phyloP scores from a whole-genome alignment of 2,888 invertebrate species.

The Tetragonisca angustula region DNA sequence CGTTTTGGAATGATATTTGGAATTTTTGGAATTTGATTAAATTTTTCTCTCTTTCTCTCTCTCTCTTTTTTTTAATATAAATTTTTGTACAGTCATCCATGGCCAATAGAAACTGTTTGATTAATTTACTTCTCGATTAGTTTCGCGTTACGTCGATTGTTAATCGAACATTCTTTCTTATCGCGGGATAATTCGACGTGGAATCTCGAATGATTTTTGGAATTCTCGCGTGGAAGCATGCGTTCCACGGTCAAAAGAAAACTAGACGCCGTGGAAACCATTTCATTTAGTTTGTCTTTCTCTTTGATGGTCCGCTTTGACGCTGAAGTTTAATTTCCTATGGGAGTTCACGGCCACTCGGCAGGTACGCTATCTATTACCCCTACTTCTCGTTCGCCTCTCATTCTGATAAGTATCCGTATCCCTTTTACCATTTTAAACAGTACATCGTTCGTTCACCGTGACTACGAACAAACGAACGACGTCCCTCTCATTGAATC shows the following conservation, averaged over 20 bases:
- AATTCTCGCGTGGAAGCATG: not conserved
- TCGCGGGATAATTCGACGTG: not conserved
- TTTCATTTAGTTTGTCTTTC: slow-evolving; percentile 33
- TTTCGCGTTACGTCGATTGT: no score
- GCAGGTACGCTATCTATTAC: slow-evolving; percentile 39
- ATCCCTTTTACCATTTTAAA: slow-evolving; percentile 22
- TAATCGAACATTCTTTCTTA: no score
- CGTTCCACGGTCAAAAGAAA: slow-evolving; percentile 5
- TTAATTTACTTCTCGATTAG: no score
- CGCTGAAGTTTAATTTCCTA: slow-evolving; percentile 54
- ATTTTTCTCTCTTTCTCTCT: no score
- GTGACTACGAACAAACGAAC: not conserved
- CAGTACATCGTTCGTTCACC: not conserved
- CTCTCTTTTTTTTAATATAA: no score
- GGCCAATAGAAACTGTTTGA: no score
- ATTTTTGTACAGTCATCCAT: no score
- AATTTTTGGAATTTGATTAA: no score
- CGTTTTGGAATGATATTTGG: no score
- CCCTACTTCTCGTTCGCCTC: slow-evolving; percentile 15
- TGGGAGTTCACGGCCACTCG: slow-evolving; percentile 43
- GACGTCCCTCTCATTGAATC: not conserved
- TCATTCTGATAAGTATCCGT: slow-evolving; percentile 24
- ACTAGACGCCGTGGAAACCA: slow-evolving; percentile 1
- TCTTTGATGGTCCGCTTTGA: slow-evolving; percentile 42
- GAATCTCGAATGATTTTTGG: not conserved